phyloP scores from a whole-genome alignment of 2,888 invertebrate species.

The Eilema caniola region DNA sequence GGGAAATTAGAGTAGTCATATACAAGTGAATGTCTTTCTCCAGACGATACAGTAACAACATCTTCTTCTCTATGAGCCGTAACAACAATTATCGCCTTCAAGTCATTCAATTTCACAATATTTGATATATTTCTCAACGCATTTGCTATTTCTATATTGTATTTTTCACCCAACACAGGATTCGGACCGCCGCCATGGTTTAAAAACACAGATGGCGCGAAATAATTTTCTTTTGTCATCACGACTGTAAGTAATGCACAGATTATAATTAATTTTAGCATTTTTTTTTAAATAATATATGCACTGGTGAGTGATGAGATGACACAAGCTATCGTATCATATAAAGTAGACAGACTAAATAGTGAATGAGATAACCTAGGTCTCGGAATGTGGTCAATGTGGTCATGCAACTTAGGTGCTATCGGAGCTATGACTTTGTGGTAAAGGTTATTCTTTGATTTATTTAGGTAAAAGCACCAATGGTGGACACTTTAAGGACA shows the following conservation, averaged over 20 bases:
- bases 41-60: slow-evolving; percentile 60
- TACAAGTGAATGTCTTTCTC: slow-evolving; percentile 52
- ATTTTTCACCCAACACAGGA: slow-evolving; percentile 59
- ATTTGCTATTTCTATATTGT: slow-evolving; percentile 57
- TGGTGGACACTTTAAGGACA: too few relatives aligned
- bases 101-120: slow-evolving; percentile 51
- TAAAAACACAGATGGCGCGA: slow-evolving; percentile 64
- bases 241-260: background rate
- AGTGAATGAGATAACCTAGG: background rate
- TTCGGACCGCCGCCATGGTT: slow-evolving; percentile 67
- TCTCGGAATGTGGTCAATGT: background rate
- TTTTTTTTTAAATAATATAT: slow-evolving; percentile 10
- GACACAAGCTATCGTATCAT: background rate
- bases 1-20: slow-evolving; percentile 66
- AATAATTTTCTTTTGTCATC: slow-evolving; percentile 31
- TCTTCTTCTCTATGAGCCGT: slow-evolving; percentile 66
- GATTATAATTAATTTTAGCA: slow-evolving; percentile 21
- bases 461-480: too few relatives aligned
- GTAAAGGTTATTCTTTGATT: background rate
- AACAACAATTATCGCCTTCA: slow-evolving; percentile 61
- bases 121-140: slow-evolving; percentile 54
- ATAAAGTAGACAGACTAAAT: background rate
- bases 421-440: background rate
- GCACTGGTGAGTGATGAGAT: too few relatives aligned
- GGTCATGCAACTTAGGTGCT: background rate